Base-by-base conservation (phyloP, 2,113 vertebrate genomes). In the Forbesichthys agassizii region DNA sequence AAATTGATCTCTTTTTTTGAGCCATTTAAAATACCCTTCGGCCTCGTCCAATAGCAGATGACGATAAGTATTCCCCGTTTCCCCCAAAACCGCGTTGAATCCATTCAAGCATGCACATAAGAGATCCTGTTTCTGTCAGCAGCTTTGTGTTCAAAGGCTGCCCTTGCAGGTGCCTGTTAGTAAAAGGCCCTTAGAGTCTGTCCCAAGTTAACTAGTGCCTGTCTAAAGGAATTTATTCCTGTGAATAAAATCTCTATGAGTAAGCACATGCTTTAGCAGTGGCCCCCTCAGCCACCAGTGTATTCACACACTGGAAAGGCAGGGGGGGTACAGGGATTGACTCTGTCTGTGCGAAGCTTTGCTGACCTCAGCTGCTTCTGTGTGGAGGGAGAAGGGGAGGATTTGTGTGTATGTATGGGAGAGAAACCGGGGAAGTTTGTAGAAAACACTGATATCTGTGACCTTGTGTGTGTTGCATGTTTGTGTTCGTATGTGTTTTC, bases 351-450 rank as follows among this genome's bases (percentile, higher is more conserved):
- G 59, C 78, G 65, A 69, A 36, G 64, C 83, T 84, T 73, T 90
- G 88, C 90, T 89, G 88, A 91, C 75, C 82, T 91, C 88, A 90
- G 90, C 90, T 82, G 74, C 88, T 88, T 62, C n/a, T 70, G 57
- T 71, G 48, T 82, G 68, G 83, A 59, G 48, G 46, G 72, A 59
- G 59, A 55, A 20, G 53, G 64, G 60, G 68, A 33, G 57, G 54
- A 42, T 70, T 42, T 62, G 49, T 79, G 62, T 71, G 73, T 63
- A 62, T 81, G 56, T 71, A 48, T 51, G 67, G 73, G 75, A 67
- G 20, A 74, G 76, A 73, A 76, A 88, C 82, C 84, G 84, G 27
- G 27, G 81, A 72, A 81, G 77, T 77, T 64, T 56, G 59, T 62
- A 55, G 47, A 61, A 74, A 69, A 60, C 64, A 8, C 16, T 42